Conservation (phyloP, 1,140 invertebrate species). For the Sesamia nonagrioides region DNA sequence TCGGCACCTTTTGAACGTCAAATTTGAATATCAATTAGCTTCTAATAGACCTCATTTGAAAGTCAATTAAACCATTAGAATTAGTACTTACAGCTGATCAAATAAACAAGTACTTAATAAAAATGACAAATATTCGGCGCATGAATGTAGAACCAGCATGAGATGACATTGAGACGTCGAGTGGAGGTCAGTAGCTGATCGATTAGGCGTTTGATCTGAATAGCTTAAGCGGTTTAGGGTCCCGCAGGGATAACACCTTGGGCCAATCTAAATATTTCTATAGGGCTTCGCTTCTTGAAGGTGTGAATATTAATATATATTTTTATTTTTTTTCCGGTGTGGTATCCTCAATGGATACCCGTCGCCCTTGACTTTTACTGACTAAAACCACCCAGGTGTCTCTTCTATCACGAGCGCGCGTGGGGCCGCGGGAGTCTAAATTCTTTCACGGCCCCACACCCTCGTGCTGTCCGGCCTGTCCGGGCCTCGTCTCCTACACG, state of each 20-base stretch:
- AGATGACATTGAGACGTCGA: constrained; percentile 34
- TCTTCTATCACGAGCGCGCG: no score
- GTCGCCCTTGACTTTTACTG: no score
- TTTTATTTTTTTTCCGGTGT: no score
- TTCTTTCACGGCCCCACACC: no score
- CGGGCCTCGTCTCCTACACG: no score
- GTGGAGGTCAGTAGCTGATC: constrained; percentile 26
- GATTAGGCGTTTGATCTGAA: constrained; percentile 27
- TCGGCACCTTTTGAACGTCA: no score
- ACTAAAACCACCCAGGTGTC: no score
- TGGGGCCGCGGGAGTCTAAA: no score
- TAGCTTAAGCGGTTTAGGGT: constrained; percentile 14
- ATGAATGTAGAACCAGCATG: background rate
- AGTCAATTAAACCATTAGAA: background rate
- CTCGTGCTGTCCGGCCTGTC: no score
- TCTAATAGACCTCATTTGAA: background rate
- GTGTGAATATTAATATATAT: no score
- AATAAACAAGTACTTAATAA: constrained; percentile 2
- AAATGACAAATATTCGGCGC: background rate
- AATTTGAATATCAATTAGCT: background rate
- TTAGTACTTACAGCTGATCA: background rate
- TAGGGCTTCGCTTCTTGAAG: no score
- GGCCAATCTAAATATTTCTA: background rate
- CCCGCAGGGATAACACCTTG: background rate
- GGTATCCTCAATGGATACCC: no score